Conservation (phyloP, 2,113 vertebrate species). For the Mormoops blainvillei region DNA sequence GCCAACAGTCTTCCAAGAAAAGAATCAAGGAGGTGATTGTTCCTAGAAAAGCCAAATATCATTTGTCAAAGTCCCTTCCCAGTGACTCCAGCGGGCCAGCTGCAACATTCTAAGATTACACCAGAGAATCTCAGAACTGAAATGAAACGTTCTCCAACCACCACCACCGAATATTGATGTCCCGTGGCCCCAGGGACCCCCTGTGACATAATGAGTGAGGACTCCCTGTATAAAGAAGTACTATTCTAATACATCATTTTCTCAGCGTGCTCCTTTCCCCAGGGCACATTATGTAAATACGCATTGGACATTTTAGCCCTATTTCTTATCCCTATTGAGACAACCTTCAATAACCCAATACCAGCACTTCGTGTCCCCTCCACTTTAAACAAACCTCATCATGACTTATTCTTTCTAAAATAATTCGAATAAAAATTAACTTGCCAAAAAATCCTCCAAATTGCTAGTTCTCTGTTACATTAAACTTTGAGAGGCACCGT, state of each 20-base stretch:
- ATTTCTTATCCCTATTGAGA: neutral
- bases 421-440: neutral
- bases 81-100: neutral
- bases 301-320: neutral
- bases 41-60: neutral
- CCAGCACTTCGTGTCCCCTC: neutral
- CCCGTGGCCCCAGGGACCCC: neutral
- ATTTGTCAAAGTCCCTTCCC: neutral
- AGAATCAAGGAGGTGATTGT: neutral
- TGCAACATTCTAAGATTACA: neutral
- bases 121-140: neutral
- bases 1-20: neutral
- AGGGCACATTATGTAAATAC: neutral
- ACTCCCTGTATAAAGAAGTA: neutral
- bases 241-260: neutral
- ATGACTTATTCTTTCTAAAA: neutral
- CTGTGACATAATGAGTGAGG: neutral
- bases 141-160: neutral
- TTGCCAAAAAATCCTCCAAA: neutral
- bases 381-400: neutral
- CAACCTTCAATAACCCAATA: neutral
- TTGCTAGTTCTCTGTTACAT: neutral
- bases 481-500: neutral
- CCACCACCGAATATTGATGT: neutral
- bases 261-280: neutral